Conservation (phyloP, 2,888 invertebrate genomes). For the Chymomyza amoena region DNA sequence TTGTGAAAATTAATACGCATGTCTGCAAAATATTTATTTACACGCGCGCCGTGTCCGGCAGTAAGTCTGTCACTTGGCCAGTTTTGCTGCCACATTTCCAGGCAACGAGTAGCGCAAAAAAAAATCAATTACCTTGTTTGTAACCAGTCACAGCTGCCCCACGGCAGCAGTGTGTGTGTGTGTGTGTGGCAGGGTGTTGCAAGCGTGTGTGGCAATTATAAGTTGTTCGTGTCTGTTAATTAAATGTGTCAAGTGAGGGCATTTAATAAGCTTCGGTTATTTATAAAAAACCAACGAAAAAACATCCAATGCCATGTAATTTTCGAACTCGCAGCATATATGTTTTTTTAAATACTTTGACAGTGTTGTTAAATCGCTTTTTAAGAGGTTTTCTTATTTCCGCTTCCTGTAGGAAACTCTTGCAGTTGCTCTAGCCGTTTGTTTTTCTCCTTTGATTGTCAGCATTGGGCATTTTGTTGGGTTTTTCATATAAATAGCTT, state of each 20-base stretch:
- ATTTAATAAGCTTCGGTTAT: constrained; percentile 71
- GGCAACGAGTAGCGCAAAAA: constrained; percentile 27
- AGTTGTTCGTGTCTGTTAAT: constrained; percentile 72
- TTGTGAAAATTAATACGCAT: constrained; percentile 55
- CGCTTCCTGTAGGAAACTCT: constrained; percentile 16
- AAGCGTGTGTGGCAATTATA: constrained; percentile 55
- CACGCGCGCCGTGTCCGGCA: constrained; percentile 38
- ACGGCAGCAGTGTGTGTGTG: background rate
- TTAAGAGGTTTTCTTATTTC: background rate
- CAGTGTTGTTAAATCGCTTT: background rate
- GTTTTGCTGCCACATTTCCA: background rate
- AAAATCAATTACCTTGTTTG: constrained; percentile 53
- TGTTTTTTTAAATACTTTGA: background rate
- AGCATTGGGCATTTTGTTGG: background rate
- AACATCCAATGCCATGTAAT: background rate
- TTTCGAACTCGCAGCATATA: background rate
- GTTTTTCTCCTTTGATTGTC: background rate
- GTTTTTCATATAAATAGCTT: constrained; percentile 18
- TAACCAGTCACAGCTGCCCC: constrained; percentile 13
- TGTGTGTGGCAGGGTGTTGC: constrained; percentile 14
- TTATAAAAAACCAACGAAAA: constrained; percentile 48
- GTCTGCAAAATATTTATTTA: constrained; percentile 59
- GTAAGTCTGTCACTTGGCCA: constrained; percentile 17
- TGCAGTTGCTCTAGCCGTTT: constrained; percentile 17
- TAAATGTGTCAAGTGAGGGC: constrained; percentile 73